Base-by-base conservation (phyloP, 2,888 invertebrate species). In the Graphium colonna region DNA sequence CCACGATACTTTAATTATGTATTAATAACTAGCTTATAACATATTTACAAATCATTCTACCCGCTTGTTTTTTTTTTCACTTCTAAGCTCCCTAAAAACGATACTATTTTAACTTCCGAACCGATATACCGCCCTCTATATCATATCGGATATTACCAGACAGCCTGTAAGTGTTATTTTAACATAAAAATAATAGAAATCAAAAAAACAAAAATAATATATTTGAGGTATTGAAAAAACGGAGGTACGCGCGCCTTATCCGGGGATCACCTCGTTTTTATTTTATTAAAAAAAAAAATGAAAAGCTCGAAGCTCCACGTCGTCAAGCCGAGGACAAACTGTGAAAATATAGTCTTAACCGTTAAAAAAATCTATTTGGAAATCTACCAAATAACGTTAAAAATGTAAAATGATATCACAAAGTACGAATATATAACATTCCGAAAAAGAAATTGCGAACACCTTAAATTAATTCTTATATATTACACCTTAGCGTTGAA, bases 11-110 rank as follows among this genome's bases (percentile, higher is more conserved):
- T 73, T 68, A 71, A 69, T 72, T 70, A 74, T 72, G 74, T 73
- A 72, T 70, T 79, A 71, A 75, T 71, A 63, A 63, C 81, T 85
- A 87, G 76, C 77, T 79, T 85, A 80, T 74, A 73, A 69, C 73
- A 70, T 84, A 89, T 89, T 77, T 89, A 89, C 88, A 89, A 82
- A 81, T 87, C 77, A 75, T 73, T 71, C 87, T 89, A 89, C 86
- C 88, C 87, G 86, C 88, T 80, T 82, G 78, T 73, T 77, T 67
- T 70, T 72, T 73, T 77, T 67, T 70, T 72, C 68, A 61, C 64
- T 67, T 71, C 73, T 82, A 84, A 84, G 81, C 82, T 85, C 83
- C 79, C 82, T 82, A 80, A 74, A 21, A 72, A 75, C 65, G 65
- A 69, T 68, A 62, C 66, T 71, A 68, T 64, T 59, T 65, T 65